Conservation (phyloP, 2,113 vertebrate genomes). For the Uria lomvia region DNA sequence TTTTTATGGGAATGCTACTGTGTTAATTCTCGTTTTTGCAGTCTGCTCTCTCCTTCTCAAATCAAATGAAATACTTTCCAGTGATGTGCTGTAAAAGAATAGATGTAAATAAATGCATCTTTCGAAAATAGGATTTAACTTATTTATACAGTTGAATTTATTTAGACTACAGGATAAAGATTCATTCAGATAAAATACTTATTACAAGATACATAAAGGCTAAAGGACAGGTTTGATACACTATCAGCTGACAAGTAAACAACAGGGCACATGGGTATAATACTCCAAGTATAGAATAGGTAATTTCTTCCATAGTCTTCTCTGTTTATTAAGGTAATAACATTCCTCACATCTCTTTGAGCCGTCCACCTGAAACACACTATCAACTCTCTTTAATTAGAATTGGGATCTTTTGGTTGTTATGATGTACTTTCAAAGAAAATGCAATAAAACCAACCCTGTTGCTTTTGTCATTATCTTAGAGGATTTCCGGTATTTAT, state of each 20-base stretch:
- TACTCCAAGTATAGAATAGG: background rate
- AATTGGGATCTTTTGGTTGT: background rate
- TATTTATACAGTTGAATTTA: constrained; percentile 43
- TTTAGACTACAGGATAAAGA: constrained; percentile 25
- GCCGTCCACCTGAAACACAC: background rate
- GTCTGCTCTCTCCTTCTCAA: background rate
- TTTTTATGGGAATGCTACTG: constrained; percentile 48
- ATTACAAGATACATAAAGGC: background rate
- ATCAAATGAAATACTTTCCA: constrained; percentile 20
- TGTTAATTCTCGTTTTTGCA: constrained; percentile 58
- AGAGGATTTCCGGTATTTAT: background rate
- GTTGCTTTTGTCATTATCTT: background rate
- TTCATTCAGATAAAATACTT: constrained; percentile 51
- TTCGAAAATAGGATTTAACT: constrained; percentile 32
- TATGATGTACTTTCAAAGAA: background rate
- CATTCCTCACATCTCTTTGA: background rate
- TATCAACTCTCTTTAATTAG: background rate
- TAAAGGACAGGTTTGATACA: constrained; percentile 22
- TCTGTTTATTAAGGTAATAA: background rate
- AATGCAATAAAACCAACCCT: background rate
- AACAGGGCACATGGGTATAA: background rate
- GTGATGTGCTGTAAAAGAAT: background rate
- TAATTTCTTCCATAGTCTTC: background rate
- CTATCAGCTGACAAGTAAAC: background rate
- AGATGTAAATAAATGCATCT: constrained; percentile 44